Conservation (phyloP, 2,888 invertebrate genomes). For the Eupithecia inturbata region DNA sequence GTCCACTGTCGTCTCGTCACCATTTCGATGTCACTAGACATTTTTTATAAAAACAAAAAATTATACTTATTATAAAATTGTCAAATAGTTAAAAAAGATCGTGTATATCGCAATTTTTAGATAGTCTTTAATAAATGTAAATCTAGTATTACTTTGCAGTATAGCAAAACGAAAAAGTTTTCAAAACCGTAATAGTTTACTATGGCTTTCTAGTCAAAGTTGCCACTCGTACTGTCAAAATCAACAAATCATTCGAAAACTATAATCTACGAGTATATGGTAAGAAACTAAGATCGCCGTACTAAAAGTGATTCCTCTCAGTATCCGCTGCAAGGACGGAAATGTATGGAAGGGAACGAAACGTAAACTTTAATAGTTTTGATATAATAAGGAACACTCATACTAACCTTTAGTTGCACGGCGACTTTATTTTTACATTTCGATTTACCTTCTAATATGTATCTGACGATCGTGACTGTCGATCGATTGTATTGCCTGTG, state of each 20-base stretch:
- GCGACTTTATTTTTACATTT: neutral
- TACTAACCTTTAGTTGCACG: neutral
- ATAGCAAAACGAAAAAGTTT: too few relatives aligned
- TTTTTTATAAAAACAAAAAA: slow-evolving; percentile 46
- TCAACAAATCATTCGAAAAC: neutral
- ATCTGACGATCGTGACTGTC: too few relatives aligned
- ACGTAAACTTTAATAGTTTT: neutral
- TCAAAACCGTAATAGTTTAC: neutral
- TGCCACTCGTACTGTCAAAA: neutral
- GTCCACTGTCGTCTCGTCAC: slow-evolving; percentile 69
- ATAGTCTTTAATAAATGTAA: neutral
- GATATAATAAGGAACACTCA: neutral
- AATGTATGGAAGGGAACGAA: neutral
- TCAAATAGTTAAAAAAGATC: neutral
- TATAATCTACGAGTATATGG: too few relatives aligned
- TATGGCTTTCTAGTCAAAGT: neutral
- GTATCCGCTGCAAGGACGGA: neutral
- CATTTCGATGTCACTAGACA: slow-evolving; percentile 57
- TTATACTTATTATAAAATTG: neutral
- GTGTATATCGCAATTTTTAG: neutral
- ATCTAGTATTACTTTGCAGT: neutral
- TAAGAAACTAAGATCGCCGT: neutral
- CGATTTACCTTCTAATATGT: too few relatives aligned
- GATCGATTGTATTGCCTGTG: too few relatives aligned
- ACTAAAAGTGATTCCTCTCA: neutral